These are phyloP conservation scores for Oncorhynchus nerka DNA, from an alignment of 2,113 vertebrate species.

Conservation along the genomic window DNA sequence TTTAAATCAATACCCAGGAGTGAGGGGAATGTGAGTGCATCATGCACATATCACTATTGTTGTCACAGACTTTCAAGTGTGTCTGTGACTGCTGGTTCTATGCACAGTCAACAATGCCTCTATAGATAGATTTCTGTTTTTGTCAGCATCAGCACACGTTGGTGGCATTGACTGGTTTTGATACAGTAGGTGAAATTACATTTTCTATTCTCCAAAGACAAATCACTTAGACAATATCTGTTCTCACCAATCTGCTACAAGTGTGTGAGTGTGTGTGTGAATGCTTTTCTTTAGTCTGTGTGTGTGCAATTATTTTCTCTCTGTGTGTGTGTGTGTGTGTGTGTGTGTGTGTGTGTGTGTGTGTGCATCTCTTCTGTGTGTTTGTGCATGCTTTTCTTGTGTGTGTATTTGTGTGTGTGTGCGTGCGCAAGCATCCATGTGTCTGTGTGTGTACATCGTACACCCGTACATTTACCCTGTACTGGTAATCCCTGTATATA, in stretches of 20 bases:
- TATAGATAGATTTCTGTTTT: conserved; percentile 52
- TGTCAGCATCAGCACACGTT: conserved; percentile 29
- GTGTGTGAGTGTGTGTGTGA: conserved; percentile 32
- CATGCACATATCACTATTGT: conserved; percentile 58
- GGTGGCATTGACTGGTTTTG: conserved; percentile 38
- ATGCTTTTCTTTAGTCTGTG: conserved; percentile 21
- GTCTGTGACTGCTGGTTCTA: conserved; percentile 24
- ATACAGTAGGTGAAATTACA: conserved; percentile 35
- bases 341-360: conserved; percentile 19
- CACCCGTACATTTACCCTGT: too few species aligned
- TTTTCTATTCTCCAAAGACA: conserved; percentile 54
- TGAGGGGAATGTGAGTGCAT: conserved; percentile 47
- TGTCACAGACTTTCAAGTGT: conserved; percentile 56
- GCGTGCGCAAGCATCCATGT: background rate
- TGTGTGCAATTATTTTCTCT: background rate
- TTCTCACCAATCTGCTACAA: conserved; percentile 60
- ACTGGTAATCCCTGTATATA: too few species aligned
- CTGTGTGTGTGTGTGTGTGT: background rate
- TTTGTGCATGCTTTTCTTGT: too few species aligned
- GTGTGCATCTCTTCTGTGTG: background rate
- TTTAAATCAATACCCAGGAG: conserved; percentile 75
- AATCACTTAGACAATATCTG: conserved; percentile 55
- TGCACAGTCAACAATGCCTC: conserved; percentile 54
- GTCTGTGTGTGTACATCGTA: too few species aligned
- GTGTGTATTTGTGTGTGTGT: conserved; percentile 43